Evolutionary conservation across 2,888 invertebrate species (phyloP).

Genomic region (Coelopa pilipes): DNA sequence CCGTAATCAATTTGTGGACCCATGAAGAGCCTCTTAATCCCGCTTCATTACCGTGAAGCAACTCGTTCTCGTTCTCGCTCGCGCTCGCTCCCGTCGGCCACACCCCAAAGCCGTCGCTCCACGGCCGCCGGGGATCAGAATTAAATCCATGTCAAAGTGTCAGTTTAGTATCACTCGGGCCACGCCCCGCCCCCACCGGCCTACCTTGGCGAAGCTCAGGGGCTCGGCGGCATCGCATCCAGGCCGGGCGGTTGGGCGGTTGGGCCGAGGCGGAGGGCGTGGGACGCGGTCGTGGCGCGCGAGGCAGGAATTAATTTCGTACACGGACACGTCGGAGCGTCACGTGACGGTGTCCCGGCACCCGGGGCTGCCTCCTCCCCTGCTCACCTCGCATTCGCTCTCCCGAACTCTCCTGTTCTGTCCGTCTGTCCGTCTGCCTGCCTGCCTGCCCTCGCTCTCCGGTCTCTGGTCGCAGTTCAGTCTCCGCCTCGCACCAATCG

Average conservation of each 20-base stretch:
- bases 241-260: no score
- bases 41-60: slow-evolving; percentile 34
- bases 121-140: not conserved
- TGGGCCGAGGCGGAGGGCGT: slow-evolving; percentile 9
- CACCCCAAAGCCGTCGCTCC: not conserved
- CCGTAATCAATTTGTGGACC: slow-evolving; percentile 53
- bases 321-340: slow-evolving; percentile 55
- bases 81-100: not conserved
- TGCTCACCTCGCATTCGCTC: not conserved
- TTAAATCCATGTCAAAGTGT: slow-evolving; percentile 66
- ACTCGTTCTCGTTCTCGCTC: not conserved
- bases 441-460: no score
- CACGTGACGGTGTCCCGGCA: slow-evolving; percentile 40
- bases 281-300: slow-evolving; percentile 2
- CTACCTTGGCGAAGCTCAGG: no score
- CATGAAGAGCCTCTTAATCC: slow-evolving; percentile 47
- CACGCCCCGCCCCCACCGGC: no score
- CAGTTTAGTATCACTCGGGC: slow-evolving; percentile 62
- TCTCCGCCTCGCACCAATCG: no score
- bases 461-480: no score
- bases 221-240: no score
- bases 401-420: no score
- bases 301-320: slow-evolving; percentile 58
- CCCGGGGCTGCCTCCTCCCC: no score
- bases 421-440: no score